Base-by-base conservation (phyloP, 2,888 invertebrate species). In the Agriotes lineatus region DNA sequence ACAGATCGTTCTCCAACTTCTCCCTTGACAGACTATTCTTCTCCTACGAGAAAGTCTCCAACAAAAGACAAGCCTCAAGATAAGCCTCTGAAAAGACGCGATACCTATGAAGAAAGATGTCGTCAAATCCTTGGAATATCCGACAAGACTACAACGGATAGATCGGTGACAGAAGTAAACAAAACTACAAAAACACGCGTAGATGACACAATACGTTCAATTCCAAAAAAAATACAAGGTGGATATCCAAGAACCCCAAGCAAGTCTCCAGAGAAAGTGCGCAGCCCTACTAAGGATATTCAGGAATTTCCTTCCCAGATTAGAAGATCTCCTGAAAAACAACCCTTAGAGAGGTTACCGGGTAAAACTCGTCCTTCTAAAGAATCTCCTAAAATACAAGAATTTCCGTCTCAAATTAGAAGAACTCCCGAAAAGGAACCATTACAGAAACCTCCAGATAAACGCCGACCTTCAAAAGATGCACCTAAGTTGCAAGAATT, bases 91-190 rank as follows among this genome's bases (percentile, higher is more conserved):
- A 88, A 87, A 72, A 86, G 91, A 75, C 88, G 90, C 35, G 91
- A 92, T 82, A 92, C 92, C 0, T 92, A 91, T 72, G 92, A 92
- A 81, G 91, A 92, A 80, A 85, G 91, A 30, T 92, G 92, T 73
- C 86, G 90, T 35, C 88, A 91, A 77, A 91, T 92, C 75, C 85
- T 92, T 37, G 92, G 92, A 1, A 89, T 92, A 85, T 82, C 86
- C 52, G 85, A 86, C 63, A 82, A 83, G 62, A 83, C 83, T 30
- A 83, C 79, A 0, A 79, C 72, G 22, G 76, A 77, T 68, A 74
- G 70, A 65, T 54, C 50, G 4, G 33, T 20, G 14, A 30, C 37
- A 19, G 37, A 52, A 20, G 18, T 39, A 9, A 14, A 45, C 7
- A 62, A 25, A 25, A 45, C 48, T 9, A 68, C 20, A 1, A 18